Evolutionary conservation across 2,797 vertebrate species (phyloP).

Genomic region (Paramormyrops hopkinsi): DNA sequence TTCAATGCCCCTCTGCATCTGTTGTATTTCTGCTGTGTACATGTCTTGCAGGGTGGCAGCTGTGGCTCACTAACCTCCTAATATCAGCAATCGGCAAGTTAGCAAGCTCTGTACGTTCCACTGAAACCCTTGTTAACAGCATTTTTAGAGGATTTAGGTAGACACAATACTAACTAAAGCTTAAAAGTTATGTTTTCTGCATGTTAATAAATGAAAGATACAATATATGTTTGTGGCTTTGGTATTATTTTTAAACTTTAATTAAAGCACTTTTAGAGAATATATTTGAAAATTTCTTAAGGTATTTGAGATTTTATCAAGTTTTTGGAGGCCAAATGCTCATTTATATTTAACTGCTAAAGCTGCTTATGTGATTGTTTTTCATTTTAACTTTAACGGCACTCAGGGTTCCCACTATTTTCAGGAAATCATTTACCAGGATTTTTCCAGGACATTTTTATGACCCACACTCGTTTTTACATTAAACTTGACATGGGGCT

Average conservation of each 20-base stretch:
- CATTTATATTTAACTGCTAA: slow-evolving; percentile 40
- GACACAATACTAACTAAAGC: background rate
- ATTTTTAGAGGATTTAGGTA: background rate
- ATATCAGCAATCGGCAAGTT: background rate
- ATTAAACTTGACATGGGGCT: background rate
- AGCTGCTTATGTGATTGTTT: slow-evolving; percentile 24
- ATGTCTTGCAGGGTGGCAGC: background rate
- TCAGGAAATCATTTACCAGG: background rate
- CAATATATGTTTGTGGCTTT: background rate
- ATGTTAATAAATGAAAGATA: background rate
- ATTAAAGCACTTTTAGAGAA: background rate
- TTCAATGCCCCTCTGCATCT: too few relatives aligned
- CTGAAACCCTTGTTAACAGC: background rate
- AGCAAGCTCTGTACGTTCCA: background rate
- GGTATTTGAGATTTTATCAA: background rate
- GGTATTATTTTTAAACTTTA: background rate
- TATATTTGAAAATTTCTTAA: background rate
- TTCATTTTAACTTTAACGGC: slow-evolving; percentile 34
- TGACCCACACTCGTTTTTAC: background rate
- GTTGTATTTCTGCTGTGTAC: background rate
- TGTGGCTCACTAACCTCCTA: background rate
- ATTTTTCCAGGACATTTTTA: background rate
- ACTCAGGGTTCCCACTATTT: background rate
- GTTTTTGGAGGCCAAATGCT: background rate
- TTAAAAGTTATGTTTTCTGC: background rate